Evolutionary conservation across 1,140 invertebrate species (phyloP).

Genomic region (Brachionus manjavacas): DNA sequence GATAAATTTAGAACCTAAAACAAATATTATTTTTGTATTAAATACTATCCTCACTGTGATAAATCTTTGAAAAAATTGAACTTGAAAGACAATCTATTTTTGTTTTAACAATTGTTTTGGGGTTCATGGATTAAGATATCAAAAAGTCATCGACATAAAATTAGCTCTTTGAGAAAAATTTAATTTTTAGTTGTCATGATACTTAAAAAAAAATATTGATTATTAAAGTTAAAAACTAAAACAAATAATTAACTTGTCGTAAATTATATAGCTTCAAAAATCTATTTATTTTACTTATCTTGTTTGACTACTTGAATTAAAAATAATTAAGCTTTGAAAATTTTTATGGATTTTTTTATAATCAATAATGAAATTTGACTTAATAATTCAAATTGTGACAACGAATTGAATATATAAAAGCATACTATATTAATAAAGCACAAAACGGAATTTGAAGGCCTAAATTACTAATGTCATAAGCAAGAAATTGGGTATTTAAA

Average conservation of each 20-base stretch:
- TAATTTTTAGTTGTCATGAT: background rate
- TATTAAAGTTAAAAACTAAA: background rate
- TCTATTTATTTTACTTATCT: background rate
- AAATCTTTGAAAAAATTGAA: too few species aligned
- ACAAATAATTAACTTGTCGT: background rate
- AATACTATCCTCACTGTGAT: too few species aligned
- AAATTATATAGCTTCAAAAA: background rate
- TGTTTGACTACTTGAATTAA: background rate
- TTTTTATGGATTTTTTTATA: background rate
- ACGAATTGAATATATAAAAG: background rate
- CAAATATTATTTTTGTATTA: too few species aligned
- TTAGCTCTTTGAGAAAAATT: background rate
- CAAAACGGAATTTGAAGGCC: background rate
- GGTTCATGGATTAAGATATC: background rate
- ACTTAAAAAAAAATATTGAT: background rate
- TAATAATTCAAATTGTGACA: background rate
- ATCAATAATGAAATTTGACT: background rate
- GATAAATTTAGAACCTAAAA: too few species aligned
- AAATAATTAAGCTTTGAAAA: background rate
- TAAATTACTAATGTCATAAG: background rate
- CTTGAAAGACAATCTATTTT: too few species aligned
- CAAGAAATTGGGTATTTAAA: background rate
- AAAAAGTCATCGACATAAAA: background rate
- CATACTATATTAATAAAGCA: background rate
- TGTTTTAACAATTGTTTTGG: too few species aligned